Base-by-base conservation (phyloP, 2,797 vertebrate species). In the Perdix hodgsoniae region DNA sequence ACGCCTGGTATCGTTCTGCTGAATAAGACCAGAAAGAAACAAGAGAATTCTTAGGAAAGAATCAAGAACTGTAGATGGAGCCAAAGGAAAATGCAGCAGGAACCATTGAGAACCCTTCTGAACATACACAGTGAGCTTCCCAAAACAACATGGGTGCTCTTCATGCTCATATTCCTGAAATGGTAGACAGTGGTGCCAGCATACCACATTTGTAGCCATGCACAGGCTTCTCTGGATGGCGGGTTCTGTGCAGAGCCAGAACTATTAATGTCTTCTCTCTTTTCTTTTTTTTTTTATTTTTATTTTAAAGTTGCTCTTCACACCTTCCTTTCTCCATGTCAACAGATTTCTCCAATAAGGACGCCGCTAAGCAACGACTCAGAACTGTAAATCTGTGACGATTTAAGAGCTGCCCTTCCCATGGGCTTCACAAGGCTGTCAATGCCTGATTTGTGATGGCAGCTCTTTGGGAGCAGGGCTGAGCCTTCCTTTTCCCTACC, bases 401-500 rank as follows among this genome's bases (percentile, higher is more conserved):
- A 21, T 76, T 90, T 47, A 33, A 78, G 76, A 29, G 18, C 83
- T 81, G 50, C 8, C 45, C 23, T 63, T 79, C 76, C 89, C 22
- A 0, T 60, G 88, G 90, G 54, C 29, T 89, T 86, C 66, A 21
- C 1, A 2, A 65, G 39, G 52, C 67, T 88, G 52, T 80, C 88
- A 71, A 3, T 67, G 71, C 29, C 71, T 88, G 29, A 49, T 27
- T 18, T 45, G 67, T 22, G 64, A 24, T 84, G 93, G 83, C 75
- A 82, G 44, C 16, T 94, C 57, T 47, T 83, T 82, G 86, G 63
- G 90, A 90, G 44, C 14, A 4, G 22, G n/a, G 69, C 39, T 76
- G 90, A 93, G 64, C 57, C 61, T 86, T 76, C 31, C 64, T 79
- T 80, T 60, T 66, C 57, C 81, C 65, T 88, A 64, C 49, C 50